Base-by-base conservation (phyloP, 92 coral and sea anemone species). In the Epizoanthus fatuus region DNA sequence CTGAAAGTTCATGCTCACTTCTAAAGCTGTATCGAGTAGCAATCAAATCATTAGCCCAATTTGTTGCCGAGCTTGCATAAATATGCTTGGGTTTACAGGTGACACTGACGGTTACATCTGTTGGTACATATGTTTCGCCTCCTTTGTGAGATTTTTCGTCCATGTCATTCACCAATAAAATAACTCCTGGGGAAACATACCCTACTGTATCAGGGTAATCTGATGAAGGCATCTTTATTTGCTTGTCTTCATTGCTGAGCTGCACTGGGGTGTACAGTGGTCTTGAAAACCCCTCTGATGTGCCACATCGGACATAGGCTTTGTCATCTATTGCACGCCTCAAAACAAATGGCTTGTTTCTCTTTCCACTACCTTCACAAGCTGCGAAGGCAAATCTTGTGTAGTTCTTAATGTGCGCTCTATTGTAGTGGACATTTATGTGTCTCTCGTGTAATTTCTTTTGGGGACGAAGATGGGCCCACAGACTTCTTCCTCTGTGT, bases 171-270 rank as follows among this genome's bases (percentile, higher is more conserved):
- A 89, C 88, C 69, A 89, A 15, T 13, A 84, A 57, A 47, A 73
- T 84, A 2, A 84, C 81, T 15, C 88, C 88, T 10, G 88, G 88
- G 32, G 88, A 89, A 10, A 89, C 92, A 77, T 89, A 84, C 16
- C 86, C 92, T 25, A 77, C 88, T 10, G 81, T 35, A 54, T 89
- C 92, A 13, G 92, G 92, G 59, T 84, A 89, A 62, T 84, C 86
- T 1, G 85, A 84, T 10, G 81, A 52, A 14, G 85, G 90, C 55
- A 68, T 19, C 52, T 14, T 40, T 6, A 75, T 37, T 4, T 12
- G 11, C 12, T 60, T 64, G 3, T 29, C 77, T 4, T 40, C 11
- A 0, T 8, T 74, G 38, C 51, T 25, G 5, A 62, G 16, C 55
- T 75, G 89, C 9, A 76, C 53, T 8, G 89, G 84, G 3, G 74